A percentile compares a stretch with the other conserved stretches of the same genome.
These are phyloP conservation scores for Sturnus vulgaris DNA, from an alignment of 2,113 vertebrate species.

Conservation along the genomic window DNA sequence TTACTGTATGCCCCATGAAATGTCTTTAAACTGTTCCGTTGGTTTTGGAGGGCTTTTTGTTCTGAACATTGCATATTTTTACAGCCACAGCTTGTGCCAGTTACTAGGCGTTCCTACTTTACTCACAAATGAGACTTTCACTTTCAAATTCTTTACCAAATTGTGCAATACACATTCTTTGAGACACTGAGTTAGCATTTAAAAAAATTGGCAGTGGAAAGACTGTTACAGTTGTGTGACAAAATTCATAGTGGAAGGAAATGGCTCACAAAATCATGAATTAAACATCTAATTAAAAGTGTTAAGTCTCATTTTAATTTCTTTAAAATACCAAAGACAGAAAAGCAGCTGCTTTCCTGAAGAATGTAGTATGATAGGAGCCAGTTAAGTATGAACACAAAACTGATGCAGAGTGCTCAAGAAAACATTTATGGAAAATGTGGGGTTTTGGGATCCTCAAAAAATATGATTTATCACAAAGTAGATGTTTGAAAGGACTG, in stretches of 20 bases:
- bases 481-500: background rate
- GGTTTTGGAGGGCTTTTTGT: background rate
- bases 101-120: background rate
- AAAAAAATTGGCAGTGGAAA: background rate
- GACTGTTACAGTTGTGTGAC: slow-evolving; percentile 46
- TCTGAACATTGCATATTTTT: background rate
- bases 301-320: slow-evolving; percentile 57
- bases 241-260: slow-evolving; percentile 61
- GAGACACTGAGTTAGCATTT: slow-evolving; percentile 38
- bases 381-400: background rate
- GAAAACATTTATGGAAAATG: background rate
- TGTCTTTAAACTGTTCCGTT: background rate
- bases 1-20: background rate
- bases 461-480: background rate
- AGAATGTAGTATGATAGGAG: background rate
- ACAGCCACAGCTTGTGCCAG: slow-evolving; percentile 10
- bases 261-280: slow-evolving; percentile 59
- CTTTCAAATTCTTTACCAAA: slow-evolving; percentile 52
- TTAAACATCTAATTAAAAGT: slow-evolving; percentile 70
- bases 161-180: slow-evolving; percentile 9
- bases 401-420: background rate
- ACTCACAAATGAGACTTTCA: slow-evolving; percentile 38
- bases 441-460: background rate
- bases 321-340: slow-evolving; percentile 38
- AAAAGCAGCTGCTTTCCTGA: slow-evolving; percentile 28